These are phyloP conservation scores for Campoletis sonorensis DNA, from an alignment of 1,140 invertebrate species.

Conservation along the genomic window DNA sequence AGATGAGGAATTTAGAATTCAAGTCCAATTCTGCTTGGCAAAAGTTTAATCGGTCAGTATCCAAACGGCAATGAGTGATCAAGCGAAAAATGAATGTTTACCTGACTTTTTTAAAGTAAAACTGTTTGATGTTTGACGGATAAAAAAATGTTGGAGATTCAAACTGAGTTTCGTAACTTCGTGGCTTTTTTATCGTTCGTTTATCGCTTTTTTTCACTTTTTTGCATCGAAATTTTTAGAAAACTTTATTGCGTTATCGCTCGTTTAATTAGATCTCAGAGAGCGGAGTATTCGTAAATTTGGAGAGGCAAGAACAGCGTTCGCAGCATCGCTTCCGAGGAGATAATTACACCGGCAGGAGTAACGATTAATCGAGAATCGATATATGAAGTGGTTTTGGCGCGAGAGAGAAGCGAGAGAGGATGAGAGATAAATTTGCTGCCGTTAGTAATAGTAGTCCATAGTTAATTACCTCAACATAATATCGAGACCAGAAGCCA, in stretches of 20 bases:
- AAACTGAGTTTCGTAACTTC: no score
- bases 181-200: no score
- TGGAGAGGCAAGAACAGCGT: background rate
- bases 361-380: slow-evolving; percentile 43
- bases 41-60: no score
- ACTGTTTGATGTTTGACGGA: no score
- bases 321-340: slow-evolving; percentile 31
- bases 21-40: no score
- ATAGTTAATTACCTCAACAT: slow-evolving; percentile 75
- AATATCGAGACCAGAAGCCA: slow-evolving; percentile 74
- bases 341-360: slow-evolving; percentile 35
- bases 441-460: slow-evolving; percentile 14
- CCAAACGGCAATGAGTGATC: no score
- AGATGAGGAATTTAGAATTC: no score
- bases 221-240: no score
- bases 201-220: background rate
- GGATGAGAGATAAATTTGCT: background rate
- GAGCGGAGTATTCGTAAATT: slow-evolving; percentile 29
- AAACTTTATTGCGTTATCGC: background rate
- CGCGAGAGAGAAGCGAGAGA: background rate
- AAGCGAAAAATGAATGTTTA: no score
- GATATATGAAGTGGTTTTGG: slow-evolving; percentile 39
- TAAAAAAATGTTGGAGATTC: no score
- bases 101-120: no score
- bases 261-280: slow-evolving; percentile 9